Evolutionary conservation across 2,888 invertebrate genomes (phyloP), one percentile per base, ranked within the genome.

Genomic region (Hypselothyrea guttata): DNA sequence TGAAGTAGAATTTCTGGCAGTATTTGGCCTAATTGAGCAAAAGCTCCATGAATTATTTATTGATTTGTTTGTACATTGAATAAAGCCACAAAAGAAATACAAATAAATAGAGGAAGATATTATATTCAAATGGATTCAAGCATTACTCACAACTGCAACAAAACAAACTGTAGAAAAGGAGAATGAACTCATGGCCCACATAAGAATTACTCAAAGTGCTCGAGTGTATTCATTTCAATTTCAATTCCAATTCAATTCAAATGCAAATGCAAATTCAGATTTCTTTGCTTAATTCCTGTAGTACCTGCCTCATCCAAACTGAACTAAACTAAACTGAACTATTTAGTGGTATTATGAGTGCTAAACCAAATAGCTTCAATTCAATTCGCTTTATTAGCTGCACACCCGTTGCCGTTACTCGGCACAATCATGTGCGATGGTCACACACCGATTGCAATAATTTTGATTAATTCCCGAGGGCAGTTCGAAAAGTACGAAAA

Each of bases 291-390:
- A n/a, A n/a, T n/a, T n/a, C n/a, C n/a, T n/a, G n/a, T n/a, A n/a
- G n/a, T n/a, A n/a, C n/a, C n/a, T n/a, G n/a, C n/a, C n/a, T n/a
- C n/a, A n/a, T n/a, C n/a, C n/a, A n/a, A n/a, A n/a, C n/a, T n/a
- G n/a, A n/a, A n/a, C n/a, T n/a, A n/a, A n/a, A n/a, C n/a, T n/a
- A n/a, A n/a, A n/a, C n/a, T n/a, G n/a, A n/a, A n/a, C n/a, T n/a
- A n/a, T n/a, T n/a, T n/a, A n/a, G n/a, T n/a, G n/a, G n/a, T n/a
- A n/a, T n/a, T 13, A 13, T 35, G 35, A 7, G 35, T 35, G 34
- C 48, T 59, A 54, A 84, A 74, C 53, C 35, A 59, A 76, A 84
- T 69, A 53, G 82, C 55, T 69, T 62, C 64, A 76, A 83, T 84
- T 77, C 71, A 77, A 54, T 60, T 81, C 62, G 60, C 42, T 64